These are phyloP conservation scores for Neria commutata DNA, from an alignment of 2,888 invertebrate genomes.

Conservation along the genomic window DNA sequence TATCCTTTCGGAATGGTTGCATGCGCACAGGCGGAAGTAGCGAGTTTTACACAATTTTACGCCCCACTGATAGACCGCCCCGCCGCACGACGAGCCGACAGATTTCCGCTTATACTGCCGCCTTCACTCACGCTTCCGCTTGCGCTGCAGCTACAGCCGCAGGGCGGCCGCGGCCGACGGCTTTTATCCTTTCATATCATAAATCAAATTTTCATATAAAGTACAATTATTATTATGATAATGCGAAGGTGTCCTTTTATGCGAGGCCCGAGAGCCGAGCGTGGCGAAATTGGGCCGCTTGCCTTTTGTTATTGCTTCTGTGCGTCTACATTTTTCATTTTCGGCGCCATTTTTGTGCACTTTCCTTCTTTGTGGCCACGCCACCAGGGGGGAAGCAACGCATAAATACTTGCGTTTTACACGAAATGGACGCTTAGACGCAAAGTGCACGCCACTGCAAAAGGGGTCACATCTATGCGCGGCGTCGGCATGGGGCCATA, in stretches of 20 bases:
- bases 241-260: constrained; percentile 16
- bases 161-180: too few species aligned
- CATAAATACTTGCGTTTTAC: not conserved
- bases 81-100: too few species aligned
- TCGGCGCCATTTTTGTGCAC: not conserved
- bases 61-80: constrained; percentile 22
- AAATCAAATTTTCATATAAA: constrained; percentile 1
- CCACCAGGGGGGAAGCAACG: not conserved
- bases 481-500: too few species aligned
- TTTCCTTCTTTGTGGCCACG: too few species aligned
- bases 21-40: constrained; percentile 18
- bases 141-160: too few species aligned
- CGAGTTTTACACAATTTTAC: constrained; percentile 19
- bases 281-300: not conserved
- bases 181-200: not conserved
- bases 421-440: not conserved
- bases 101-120: too few species aligned
- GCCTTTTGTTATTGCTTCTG: not conserved
- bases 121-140: constrained; percentile 1
- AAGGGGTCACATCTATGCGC: not conserved
- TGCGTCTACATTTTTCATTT: not conserved
- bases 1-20: constrained; percentile 23
- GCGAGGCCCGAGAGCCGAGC: not conserved
- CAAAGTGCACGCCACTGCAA: not conserved
- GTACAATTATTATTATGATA: constrained; percentile 9